Evolutionary conservation across 2,888 invertebrate genomes (phyloP).

Genomic region (Ormyrus nitidulus): DNA sequence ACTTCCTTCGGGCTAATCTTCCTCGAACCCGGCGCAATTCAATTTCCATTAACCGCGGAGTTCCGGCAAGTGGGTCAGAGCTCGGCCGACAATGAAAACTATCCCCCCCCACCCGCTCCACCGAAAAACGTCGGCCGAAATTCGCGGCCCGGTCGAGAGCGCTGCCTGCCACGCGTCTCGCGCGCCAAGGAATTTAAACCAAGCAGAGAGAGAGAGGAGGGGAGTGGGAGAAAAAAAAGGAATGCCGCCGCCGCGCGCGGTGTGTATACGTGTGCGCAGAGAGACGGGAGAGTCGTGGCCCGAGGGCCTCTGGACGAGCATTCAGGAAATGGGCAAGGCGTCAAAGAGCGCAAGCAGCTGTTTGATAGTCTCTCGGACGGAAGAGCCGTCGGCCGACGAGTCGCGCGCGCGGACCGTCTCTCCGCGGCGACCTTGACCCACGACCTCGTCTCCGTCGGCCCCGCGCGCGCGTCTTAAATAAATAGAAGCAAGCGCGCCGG

Average conservation of each 20-base stretch:
- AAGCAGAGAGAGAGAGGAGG: neutral
- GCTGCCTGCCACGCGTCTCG: neutral
- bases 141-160: too few relatives aligned
- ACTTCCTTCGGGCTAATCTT: constrained; percentile 19
- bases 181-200: constrained; percentile 1
- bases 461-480: neutral
- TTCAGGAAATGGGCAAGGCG: constrained; percentile 52
- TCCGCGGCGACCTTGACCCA: constrained; percentile 73
- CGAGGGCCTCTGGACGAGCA: constrained; percentile 45
- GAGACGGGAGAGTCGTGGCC: constrained; percentile 36
- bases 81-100: neutral
- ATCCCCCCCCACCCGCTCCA: too few relatives aligned
- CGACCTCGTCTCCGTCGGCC: constrained; percentile 63
- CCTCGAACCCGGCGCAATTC: constrained; percentile 7
- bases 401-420: constrained; percentile 24
- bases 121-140: too few relatives aligned
- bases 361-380: constrained; percentile 66
- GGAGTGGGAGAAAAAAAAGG: constrained; percentile 31
- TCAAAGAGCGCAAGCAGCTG: constrained; percentile 70
- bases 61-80: constrained; percentile 5
- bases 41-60: neutral
- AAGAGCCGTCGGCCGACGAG: constrained; percentile 11
- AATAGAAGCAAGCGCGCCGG: neutral
- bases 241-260: neutral
- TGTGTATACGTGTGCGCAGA: too few relatives aligned